phyloP scores from a whole-genome alignment of 2,113 vertebrate species.

The Pungitius pungitius region DNA sequence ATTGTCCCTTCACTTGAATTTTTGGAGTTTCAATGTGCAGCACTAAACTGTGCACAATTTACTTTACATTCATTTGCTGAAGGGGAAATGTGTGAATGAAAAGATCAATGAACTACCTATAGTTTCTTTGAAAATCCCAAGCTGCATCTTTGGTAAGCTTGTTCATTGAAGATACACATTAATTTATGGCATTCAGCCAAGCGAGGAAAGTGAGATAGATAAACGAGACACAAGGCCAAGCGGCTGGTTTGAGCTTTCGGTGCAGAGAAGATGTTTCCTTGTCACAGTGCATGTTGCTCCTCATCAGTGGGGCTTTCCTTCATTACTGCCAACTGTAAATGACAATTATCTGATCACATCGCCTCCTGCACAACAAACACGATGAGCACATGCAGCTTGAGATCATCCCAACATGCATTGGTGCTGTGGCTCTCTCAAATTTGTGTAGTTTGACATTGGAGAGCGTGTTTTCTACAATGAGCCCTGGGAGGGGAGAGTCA shows the following conservation, averaged over 20 bases:
- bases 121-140: conserved; percentile 25
- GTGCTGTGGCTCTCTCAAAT: conserved; percentile 9
- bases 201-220: not conserved
- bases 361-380: not conserved
- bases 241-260: conserved; percentile 18
- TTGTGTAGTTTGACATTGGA: conserved; percentile 14
- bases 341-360: not conserved
- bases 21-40: not conserved
- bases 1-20: not conserved
- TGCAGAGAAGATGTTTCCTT: conserved; percentile 14
- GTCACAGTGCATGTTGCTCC: conserved; percentile 9
- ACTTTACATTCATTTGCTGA: not conserved
- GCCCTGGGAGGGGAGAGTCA: not conserved
- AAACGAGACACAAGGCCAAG: not conserved
- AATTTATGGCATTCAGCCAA: not conserved
- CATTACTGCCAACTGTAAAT: conserved; percentile 11
- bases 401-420: not conserved
- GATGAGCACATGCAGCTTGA: not conserved
- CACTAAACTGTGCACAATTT: not conserved
- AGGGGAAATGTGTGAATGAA: too few relatives aligned
- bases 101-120: not conserved
- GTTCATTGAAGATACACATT: conserved; percentile 10
- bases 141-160: not conserved
- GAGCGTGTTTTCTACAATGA: conserved; percentile 7
- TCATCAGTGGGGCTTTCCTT: not conserved